A percentile compares a stretch with the other conserved stretches of the same genome.
Conservation (phyloP, 2,797 vertebrate genomes). For the Simalia tracyae region DNA sequence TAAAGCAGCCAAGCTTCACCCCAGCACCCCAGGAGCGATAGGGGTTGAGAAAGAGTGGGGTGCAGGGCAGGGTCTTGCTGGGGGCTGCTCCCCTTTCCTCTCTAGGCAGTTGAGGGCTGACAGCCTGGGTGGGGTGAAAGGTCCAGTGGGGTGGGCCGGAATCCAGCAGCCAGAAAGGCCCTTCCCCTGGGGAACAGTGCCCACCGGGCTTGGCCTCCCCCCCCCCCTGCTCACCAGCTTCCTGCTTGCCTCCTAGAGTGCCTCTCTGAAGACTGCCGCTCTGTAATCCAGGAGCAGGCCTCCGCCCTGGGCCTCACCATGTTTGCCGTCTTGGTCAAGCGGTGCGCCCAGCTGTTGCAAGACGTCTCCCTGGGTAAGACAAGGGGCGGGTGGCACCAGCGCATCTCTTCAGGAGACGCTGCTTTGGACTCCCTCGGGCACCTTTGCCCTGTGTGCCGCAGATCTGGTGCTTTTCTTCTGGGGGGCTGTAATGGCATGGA, state of each 20-base stretch:
- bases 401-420: neutral
- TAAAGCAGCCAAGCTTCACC: too few species aligned
- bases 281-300: conserved; percentile 90
- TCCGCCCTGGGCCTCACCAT: conserved; percentile 89
- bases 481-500: neutral
- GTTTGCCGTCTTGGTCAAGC: conserved; percentile 90
- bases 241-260: conserved; percentile 68
- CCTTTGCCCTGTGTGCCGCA: neutral
- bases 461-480: neutral
- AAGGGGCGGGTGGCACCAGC: fast-evolving
- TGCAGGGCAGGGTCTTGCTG: neutral
- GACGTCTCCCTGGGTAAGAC: conserved; percentile 75
- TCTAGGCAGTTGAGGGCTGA: neutral
- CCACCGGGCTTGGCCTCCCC: neutral
- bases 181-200: neutral
- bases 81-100: neutral
- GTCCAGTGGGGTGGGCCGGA: neutral
- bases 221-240: conserved; percentile 15
- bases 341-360: conserved; percentile 86
- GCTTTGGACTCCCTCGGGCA: neutral
- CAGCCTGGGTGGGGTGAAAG: neutral
- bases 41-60: neutral
- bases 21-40: neutral
- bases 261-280: conserved; percentile 81
- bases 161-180: neutral